A percentile compares a stretch with the other conserved stretches of the same genome.
phyloP scores from a whole-genome alignment of 92 coral and sea anemone genomes.

The Actinernus sp. region DNA sequence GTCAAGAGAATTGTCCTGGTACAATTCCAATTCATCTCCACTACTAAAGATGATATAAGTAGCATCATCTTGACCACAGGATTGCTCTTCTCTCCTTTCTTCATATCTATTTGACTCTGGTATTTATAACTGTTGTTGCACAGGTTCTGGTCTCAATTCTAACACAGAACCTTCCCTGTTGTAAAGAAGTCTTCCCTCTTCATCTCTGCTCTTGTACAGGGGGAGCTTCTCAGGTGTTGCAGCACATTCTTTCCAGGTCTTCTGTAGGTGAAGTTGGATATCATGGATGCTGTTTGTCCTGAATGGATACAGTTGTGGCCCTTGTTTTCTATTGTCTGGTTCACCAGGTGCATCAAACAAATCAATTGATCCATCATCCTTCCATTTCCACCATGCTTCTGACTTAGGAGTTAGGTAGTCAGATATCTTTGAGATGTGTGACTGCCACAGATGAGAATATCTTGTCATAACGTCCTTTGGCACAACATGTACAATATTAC shows the following conservation, averaged over 20 bases:
- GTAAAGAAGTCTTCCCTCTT: conserved; percentile 16
- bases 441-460: conserved; percentile 16
- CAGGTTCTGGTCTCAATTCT: no score
- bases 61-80: no score
- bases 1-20: no score
- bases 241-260: conserved; percentile 18
- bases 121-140: no score
- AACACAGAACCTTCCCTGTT: conserved; percentile 17
- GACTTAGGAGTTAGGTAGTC: conserved; percentile 17
- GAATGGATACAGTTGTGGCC: conserved; percentile 27
- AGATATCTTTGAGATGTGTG: conserved; percentile 27
- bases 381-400: conserved; percentile 37
- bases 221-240: conserved; percentile 15
- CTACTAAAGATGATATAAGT: no score
- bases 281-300: conserved; percentile 16
- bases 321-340: conserved; percentile 1
- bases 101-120: no score
- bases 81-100: no score
- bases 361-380: conserved; percentile 34
- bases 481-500: no score
- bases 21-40: no score
- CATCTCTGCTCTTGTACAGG: conserved; percentile 21
- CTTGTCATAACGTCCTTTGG: conserved; percentile 13
- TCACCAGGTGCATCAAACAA: conserved; percentile 19
- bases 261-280: neutral